A percentile compares a stretch with the other conserved stretches of the same genome.
Conservation (phyloP, 2,888 invertebrate genomes). For the Barypeithes pellucidus region DNA sequence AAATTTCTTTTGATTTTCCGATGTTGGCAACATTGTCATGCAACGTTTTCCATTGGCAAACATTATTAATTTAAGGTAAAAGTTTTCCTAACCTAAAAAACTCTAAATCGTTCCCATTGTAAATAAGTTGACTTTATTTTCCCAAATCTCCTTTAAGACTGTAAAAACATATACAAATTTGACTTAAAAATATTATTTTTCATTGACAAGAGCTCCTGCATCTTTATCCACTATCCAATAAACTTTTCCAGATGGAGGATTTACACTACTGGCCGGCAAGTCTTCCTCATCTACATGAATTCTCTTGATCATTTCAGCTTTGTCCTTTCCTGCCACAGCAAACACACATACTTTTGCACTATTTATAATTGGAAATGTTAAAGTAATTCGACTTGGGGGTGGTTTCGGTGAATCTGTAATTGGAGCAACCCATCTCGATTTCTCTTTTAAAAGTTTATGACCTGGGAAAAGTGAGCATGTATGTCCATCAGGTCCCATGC, state of each 20-base stretch:
- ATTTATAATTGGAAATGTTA: conserved; percentile 93
- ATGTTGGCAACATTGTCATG: too few species aligned
- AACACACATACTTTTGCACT: conserved; percentile 89
- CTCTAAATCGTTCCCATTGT: too few species aligned
- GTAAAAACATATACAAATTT: too few species aligned
- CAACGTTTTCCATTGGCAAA: too few species aligned
- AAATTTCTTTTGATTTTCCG: too few species aligned
- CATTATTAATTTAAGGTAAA: too few species aligned
- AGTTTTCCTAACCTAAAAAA: too few species aligned
- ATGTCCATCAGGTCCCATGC: conserved; percentile 99
- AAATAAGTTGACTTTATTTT: too few species aligned
- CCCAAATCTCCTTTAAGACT: too few species aligned
- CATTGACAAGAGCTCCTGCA: conserved; percentile 68
- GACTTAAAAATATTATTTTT: conserved; percentile 6
- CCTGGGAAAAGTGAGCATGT: conserved; percentile 97
- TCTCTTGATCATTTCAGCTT: conserved; percentile 92
- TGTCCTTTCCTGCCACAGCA: conserved; percentile 87
- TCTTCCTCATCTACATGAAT: conserved; percentile 84
- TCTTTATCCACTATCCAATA: conserved; percentile 78
- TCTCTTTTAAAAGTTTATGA: conserved; percentile 71
- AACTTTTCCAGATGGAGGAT: conserved; percentile 79
- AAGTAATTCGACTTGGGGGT: conserved; percentile 90
- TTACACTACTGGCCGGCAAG: conserved; percentile 85
- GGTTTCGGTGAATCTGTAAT: conserved; percentile 97
- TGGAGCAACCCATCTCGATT: conserved; percentile 81